phyloP scores from a whole-genome alignment of 1,140 invertebrate species.

The Heterodera schachtii region DNA sequence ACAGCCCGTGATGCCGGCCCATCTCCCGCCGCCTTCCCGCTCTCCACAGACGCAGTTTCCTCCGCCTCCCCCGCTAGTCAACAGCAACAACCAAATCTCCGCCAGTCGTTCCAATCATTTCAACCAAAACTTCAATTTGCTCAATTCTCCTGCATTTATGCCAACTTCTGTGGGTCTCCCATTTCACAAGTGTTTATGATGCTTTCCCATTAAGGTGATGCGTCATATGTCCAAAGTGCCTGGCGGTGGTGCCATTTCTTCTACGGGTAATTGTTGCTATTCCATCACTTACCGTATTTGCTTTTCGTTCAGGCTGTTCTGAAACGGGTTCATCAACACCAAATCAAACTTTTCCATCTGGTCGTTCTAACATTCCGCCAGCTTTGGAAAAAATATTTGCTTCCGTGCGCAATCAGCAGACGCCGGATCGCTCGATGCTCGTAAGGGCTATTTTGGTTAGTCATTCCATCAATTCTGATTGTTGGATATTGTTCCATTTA shows the following conservation, averaged over 20 bases:
- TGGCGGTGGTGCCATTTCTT: constrained; percentile 10
- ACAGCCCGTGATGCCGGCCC: constrained; percentile 1
- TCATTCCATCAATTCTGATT: too few relatives aligned
- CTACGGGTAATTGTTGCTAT: neutral
- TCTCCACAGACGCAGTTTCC: neutral
- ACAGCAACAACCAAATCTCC: constrained; percentile 18
- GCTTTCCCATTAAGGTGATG: constrained; percentile 13
- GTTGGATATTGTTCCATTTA: neutral
- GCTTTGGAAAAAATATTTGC: constrained; percentile 25
- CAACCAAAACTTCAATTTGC: constrained; percentile 15
- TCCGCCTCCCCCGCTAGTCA: constrained; percentile 14
- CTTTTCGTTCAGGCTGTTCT: neutral
- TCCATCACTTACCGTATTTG: neutral
- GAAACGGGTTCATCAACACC: neutral
- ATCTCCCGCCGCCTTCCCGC: constrained; percentile 11
- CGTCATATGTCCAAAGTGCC: constrained; percentile 35
- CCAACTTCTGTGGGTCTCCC: constrained; percentile 14
- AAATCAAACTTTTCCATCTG: neutral
- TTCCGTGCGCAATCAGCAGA: neutral
- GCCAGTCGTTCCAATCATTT: neutral
- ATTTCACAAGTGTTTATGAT: neutral
- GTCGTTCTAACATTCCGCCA: constrained; percentile 5
- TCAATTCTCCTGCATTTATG: constrained; percentile 30
- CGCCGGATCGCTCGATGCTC: neutral
- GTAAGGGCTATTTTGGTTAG: neutral